Percentiles rank a stretch among this genome's conserved stretches.
phyloP scores from a whole-genome alignment of 2,113 vertebrate species.

The Peromyscus maniculatus region DNA sequence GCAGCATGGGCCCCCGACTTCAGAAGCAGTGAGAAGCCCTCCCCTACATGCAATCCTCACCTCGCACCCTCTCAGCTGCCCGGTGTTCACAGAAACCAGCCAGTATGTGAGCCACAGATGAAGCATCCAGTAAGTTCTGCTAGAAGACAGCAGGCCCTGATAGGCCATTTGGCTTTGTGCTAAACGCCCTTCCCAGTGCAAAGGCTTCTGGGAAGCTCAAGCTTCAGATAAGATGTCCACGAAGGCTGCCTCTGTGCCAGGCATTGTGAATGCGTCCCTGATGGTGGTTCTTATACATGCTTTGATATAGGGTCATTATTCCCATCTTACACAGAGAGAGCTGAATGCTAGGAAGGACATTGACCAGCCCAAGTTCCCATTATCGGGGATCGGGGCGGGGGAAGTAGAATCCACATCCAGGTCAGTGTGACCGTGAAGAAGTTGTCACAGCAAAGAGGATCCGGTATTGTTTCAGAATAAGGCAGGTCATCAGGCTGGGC shows the following conservation, averaged over 20 bases:
- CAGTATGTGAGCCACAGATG: neutral
- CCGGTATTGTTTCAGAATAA: neutral
- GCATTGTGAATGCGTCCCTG: too few relatives aligned
- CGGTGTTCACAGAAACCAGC: neutral
- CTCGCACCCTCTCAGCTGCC: neutral
- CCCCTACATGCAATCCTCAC: neutral
- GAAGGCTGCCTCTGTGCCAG: neutral
- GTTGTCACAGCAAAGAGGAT: neutral
- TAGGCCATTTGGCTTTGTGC: neutral
- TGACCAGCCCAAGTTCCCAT: neutral
- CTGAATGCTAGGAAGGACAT: neutral
- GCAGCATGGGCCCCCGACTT: neutral
- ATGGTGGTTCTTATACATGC: fast-evolving
- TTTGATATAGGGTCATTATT: too few relatives aligned
- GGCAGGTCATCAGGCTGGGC: too few relatives aligned
- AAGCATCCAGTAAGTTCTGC: neutral
- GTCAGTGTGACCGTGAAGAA: neutral
- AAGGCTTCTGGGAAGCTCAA: neutral
- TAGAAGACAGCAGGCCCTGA: neutral
- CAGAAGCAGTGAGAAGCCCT: neutral
- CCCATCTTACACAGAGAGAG: neutral
- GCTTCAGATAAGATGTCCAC: neutral
- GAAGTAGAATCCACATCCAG: neutral
- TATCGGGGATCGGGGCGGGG: fast-evolving
- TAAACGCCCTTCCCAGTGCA: neutral